Evolutionary conservation across 2,888 invertebrate genomes (phyloP).

Genomic region (Catocala fraxini): DNA sequence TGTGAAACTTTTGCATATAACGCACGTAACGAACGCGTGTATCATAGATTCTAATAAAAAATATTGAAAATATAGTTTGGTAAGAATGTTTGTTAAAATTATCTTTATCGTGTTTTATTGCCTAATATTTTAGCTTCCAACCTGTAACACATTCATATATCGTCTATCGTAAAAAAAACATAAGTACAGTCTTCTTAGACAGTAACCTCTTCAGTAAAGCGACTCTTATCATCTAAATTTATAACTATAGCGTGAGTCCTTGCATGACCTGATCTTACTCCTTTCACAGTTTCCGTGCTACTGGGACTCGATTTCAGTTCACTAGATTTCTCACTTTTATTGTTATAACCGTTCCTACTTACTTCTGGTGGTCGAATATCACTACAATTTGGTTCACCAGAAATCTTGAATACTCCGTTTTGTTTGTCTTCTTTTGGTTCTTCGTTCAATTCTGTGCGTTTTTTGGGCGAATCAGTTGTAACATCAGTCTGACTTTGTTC

Average conservation of each 20-base stretch:
- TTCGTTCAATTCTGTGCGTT: conserved; percentile 65
- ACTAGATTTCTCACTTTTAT: conserved; percentile 73
- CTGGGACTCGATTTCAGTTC: conserved; percentile 75
- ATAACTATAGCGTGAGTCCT: conserved; percentile 93
- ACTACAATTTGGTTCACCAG: conserved; percentile 80
- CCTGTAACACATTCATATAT: conserved; percentile 29
- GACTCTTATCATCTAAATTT: conserved; percentile 93
- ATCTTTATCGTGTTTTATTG: background rate
- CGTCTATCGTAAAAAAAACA: conserved; percentile 28
- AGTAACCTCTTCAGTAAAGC: conserved; percentile 94
- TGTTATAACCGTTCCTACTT: conserved; percentile 69
- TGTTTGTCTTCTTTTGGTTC: conserved; percentile 72
- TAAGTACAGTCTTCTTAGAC: conserved; percentile 87
- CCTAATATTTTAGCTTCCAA: background rate
- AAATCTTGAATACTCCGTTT: conserved; percentile 82
- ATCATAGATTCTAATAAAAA: too few species aligned
- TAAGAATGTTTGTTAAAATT: too few species aligned
- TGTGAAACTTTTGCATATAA: too few species aligned
- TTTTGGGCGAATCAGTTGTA: conserved; percentile 79
- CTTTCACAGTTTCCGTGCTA: conserved; percentile 74
- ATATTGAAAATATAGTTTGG: too few species aligned
- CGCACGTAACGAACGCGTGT: too few species aligned
- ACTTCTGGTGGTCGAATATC: conserved; percentile 80
- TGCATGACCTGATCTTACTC: conserved; percentile 89
- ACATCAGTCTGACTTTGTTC: conserved; percentile 80